Evolutionary conservation across 2,797 vertebrate genomes (phyloP).

Genomic region (Octomys mimax): DNA sequence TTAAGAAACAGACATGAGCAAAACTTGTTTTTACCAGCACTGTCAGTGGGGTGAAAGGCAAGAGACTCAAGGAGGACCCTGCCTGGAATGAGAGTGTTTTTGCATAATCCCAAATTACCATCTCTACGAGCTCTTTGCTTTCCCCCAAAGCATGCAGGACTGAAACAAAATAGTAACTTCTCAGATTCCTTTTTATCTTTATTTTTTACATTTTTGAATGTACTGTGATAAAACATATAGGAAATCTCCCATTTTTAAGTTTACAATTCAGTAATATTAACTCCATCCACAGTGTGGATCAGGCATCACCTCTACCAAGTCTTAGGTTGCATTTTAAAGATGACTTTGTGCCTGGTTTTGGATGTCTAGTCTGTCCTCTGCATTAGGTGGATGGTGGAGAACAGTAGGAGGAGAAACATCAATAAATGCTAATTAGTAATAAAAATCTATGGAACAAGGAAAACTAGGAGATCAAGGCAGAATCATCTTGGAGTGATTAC

Average conservation of each 20-base stretch:
- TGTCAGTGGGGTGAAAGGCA: not conserved
- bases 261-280: not conserved
- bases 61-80: not conserved
- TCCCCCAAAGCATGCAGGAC: not conserved
- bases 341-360: not conserved
- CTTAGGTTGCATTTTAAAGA: not conserved
- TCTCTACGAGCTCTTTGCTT: not conserved
- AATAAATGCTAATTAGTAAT: conserved; percentile 46
- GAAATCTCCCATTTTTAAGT: not conserved
- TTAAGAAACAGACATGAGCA: not conserved
- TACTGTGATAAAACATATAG: not conserved
- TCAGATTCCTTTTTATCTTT: not conserved
- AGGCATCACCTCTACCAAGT: not conserved
- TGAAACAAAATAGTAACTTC: not conserved
- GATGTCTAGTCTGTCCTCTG: not conserved
- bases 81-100: not conserved
- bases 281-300: not conserved
- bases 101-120: not conserved
- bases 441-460: conserved; percentile 2
- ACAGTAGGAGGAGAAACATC: not conserved
- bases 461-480: conserved; percentile 48
- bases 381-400: not conserved
- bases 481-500: not conserved
- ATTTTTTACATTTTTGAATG: not conserved
- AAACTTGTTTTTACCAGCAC: not conserved